These are phyloP conservation scores for Sebastes iracundus DNA, from an alignment of 2,797 vertebrate genomes.

Conservation along the genomic window DNA sequence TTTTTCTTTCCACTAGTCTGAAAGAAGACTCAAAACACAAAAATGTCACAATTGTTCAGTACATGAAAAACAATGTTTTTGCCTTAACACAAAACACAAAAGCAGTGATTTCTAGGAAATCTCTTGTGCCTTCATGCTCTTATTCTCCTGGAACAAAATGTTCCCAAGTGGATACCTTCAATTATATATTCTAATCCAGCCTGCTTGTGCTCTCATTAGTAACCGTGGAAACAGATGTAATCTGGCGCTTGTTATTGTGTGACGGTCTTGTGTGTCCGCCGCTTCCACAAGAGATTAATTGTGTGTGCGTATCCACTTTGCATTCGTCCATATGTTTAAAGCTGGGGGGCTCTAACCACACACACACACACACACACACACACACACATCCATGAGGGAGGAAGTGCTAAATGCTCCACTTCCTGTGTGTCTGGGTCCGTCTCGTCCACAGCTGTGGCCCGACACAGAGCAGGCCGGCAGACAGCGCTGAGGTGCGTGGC, in stretches of 20 bases:
- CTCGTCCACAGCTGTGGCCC: constrained; percentile 55
- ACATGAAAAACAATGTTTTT: background rate
- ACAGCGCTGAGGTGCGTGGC: constrained; percentile 26
- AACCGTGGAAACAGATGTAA: constrained; percentile 64
- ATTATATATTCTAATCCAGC: constrained; percentile 55
- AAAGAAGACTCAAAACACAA: background rate
- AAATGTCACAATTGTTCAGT: background rate
- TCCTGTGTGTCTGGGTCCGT: constrained; percentile 64
- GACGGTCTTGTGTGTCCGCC: constrained; percentile 11
- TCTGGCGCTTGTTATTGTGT: constrained; percentile 47
- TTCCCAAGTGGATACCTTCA: constrained; percentile 34
- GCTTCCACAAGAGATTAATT: constrained; percentile 14
- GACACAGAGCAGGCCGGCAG: constrained; percentile 63
- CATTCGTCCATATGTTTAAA: constrained; percentile 43
- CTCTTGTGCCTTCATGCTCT: background rate
- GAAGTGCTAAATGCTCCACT: constrained; percentile 72
- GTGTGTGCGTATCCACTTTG: constrained; percentile 23
- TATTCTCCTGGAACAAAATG: constrained; percentile 44
- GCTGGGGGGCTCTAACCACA: constrained; percentile 21
- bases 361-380: constrained; percentile 9
- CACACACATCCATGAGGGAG: constrained; percentile 43
- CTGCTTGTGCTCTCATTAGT: constrained; percentile 53
- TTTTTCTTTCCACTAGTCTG: background rate
- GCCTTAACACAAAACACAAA: background rate
- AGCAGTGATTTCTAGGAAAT: background rate